A percentile compares a stretch with the other conserved stretches of the same genome.
phyloP scores from a whole-genome alignment of 2,888 invertebrate genomes.

The Papilio demoleus region DNA sequence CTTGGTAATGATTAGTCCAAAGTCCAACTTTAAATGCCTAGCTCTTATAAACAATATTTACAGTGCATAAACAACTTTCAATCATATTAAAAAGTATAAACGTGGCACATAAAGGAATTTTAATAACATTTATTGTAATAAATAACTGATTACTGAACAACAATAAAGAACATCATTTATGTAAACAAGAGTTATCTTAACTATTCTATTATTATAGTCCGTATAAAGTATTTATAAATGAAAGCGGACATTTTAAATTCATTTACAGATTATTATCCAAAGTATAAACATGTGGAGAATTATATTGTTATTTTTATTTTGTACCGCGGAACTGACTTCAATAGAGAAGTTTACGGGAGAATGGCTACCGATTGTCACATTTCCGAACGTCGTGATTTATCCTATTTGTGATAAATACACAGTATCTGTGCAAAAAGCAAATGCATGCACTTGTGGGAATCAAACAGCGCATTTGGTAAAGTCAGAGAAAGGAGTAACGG shows the following conservation, averaged over 20 bases:
- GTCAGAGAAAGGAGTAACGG: conserved; percentile 21
- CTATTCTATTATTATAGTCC: background rate
- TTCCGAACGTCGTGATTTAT: conserved; percentile 29
- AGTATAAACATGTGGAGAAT: conserved; percentile 11
- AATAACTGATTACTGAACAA: background rate
- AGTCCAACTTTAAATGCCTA: no score
- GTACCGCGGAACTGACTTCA: background rate
- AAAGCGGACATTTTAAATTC: background rate
- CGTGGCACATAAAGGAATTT: background rate
- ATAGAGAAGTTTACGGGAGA: conserved; percentile 31
- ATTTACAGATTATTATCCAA: background rate
- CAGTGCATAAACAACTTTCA: no score
- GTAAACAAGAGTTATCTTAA: conserved; percentile 10
- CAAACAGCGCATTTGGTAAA: conserved; percentile 9
- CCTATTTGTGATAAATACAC: conserved; percentile 34
- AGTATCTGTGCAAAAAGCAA: conserved; percentile 4
- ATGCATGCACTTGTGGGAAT: conserved; percentile 10
- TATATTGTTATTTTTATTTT: conserved; percentile 16
- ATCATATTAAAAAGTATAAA: background rate
- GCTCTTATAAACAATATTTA: no score
- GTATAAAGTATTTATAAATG: conserved; percentile 2
- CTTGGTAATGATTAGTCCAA: no score
- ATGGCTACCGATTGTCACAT: conserved; percentile 33
- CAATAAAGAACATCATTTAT: background rate
- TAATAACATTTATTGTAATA: background rate